Base-by-base conservation (phyloP, 2,113 vertebrate genomes). In the Merops nubicus region DNA sequence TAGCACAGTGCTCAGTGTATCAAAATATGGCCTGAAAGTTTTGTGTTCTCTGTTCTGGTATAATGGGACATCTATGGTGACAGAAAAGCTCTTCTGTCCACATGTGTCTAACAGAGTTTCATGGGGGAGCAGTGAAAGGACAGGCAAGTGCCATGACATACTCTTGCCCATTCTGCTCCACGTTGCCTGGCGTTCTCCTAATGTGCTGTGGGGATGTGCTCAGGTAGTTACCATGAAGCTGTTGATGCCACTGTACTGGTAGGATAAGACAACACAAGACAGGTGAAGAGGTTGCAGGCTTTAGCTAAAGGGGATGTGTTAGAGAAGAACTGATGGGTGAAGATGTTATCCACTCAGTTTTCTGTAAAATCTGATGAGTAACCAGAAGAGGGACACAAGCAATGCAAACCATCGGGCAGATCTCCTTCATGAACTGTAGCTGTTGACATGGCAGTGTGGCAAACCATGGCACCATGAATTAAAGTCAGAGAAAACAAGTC, bases 121-220 rank as follows among this genome's bases (percentile, higher is more conserved):
- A 15, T 7, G 40, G 7, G 31, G 15, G 20, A 34, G 21, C 2
- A 1, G 53, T 50, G 42, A 76, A 64, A 40, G 22, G 17, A 26
- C 5, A 65, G 40, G 31, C 25, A 86, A 65, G 31, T 2, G 5
- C 28, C 0, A 0, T 26, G 40, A 48, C 3, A 19, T 33, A 28
- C 33, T 6, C 28, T 62, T 12, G 1, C 18, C 9, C 63, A n/a
- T 54, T 34, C 57, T 72, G 57, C 34, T 65, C 57, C 26, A 8
- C 7, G 0, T 47, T 73, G 47, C 47, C 34, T 50, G 20, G 14
- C 42, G 28, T 31, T 21, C 54, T 42, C 4, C 0, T 56, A 47
- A 54, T 0, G 2, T 0, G 4, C 15, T 42, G 16, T 48, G 67
- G 25, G 84, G 40, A 38, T 0, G 0, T 8, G 38, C 34, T 75